These are phyloP conservation scores for Microctenopoma lineatum DNA, from an alignment of 2,797 vertebrate genomes.

Conservation along the genomic window DNA sequence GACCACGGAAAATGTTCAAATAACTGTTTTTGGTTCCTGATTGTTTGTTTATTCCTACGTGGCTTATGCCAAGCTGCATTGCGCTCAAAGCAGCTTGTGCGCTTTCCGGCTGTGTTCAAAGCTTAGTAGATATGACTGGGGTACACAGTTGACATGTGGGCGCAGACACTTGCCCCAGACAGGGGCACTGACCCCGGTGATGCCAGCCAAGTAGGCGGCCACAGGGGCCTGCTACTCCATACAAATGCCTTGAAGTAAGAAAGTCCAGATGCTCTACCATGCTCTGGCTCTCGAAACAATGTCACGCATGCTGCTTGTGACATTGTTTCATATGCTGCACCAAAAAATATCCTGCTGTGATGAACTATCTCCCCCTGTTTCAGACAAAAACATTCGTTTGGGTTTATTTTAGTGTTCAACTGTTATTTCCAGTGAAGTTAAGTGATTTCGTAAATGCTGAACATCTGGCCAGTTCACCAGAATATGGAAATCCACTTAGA, in stretches of 20 bases:
- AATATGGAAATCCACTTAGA: conserved; percentile 84
- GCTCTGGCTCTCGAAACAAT: conserved; percentile 37
- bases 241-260: conserved; percentile 62
- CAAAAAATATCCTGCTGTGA: conserved; percentile 55
- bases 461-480: conserved; percentile 85
- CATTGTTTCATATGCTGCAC: conserved; percentile 54
- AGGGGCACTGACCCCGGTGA: conserved; percentile 69
- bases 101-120: conserved; percentile 63
- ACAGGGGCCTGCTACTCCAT: conserved; percentile 46
- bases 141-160: conserved; percentile 68
- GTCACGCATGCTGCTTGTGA: conserved; percentile 48
- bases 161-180: conserved; percentile 74
- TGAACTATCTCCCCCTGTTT: conserved; percentile 60
- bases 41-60: conserved; percentile 62
- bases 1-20: conserved; percentile 47
- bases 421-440: conserved; percentile 71
- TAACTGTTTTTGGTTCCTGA: conserved; percentile 18
- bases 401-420: conserved; percentile 69
- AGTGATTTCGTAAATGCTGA: conserved; percentile 78
- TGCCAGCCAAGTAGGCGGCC: conserved; percentile 54
- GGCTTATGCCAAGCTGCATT: conserved; percentile 63
- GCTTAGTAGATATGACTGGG: conserved; percentile 77
- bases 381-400: conserved; percentile 67
- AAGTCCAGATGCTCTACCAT: conserved; percentile 58
- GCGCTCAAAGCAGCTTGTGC: conserved; percentile 60